Base-by-base conservation (phyloP, 2,888 invertebrate genomes). In the Ectropis crepuscularia region DNA sequence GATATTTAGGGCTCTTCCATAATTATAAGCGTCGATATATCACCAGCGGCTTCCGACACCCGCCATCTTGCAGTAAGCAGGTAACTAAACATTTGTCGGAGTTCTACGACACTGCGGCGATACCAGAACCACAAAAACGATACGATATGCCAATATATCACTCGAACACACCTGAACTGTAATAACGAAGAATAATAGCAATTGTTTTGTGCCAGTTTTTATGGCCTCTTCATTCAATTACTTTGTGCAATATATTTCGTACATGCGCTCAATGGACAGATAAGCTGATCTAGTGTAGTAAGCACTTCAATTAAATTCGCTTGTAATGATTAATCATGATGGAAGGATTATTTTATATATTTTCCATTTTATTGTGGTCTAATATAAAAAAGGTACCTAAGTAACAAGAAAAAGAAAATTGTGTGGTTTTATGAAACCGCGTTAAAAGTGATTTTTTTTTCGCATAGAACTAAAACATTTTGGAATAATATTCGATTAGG, bases 131-230 rank as follows among this genome's bases (percentile, higher is more conserved):
- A 80, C 84, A 86, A 87, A 87, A 88, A 85, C 86, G 82, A 77
- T 83, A 79, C 85, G 78, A 85, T 84, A 83, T 80, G 79, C 79
- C 87, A 73, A 87, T 90, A 88, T 87, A 89, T 89, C 89, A 89
- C 82, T 70, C 78, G 78, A 83, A 77, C 85, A 86, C 90, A 90
- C 90, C 90, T 90, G 89, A 85, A 88, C 88, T 79, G 87, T 85
- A 88, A 89, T 89, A 89, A 89, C 88, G 83, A 85, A 87, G 87
- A 89, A 85, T 87, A 86, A 90, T 87, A 87, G 88, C 88, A 80
- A 87, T 85, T 86, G 88, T 87, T 86, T 85, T 83, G 84, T 76
- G 80, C 77, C 85, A 80, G 81, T 88, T 90, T 87, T 90, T 90
- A 90, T 89, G 77, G 86, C 78, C 83, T 81, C 85, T 87, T 88